phyloP scores from a whole-genome alignment of 2,797 vertebrate species.

The Enteromius afrohamiltoni region DNA sequence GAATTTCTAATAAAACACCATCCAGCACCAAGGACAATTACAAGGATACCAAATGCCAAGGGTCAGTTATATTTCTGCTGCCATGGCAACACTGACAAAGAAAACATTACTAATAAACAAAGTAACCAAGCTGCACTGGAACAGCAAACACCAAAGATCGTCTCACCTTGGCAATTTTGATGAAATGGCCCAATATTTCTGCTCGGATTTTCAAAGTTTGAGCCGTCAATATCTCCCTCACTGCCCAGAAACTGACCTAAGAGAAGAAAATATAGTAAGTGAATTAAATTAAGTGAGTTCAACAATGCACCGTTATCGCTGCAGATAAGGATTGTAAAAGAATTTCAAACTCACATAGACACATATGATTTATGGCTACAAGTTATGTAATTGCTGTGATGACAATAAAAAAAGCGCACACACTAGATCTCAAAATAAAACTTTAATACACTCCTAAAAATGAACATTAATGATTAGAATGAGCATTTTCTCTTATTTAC shows the following conservation, averaged over 20 bases:
- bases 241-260: slow-evolving; percentile 98
- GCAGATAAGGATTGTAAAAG: neutral
- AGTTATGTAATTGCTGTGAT: neutral
- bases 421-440: neutral
- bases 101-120: neutral
- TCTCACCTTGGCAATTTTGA: slow-evolving; percentile 98
- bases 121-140: neutral
- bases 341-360: neutral
- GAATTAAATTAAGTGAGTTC: neutral
- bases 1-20: slow-evolving; percentile 10
- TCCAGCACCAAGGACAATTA: neutral
- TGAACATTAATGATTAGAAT: neutral
- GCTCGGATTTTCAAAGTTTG: slow-evolving; percentile 96
- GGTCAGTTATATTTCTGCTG: slow-evolving; percentile 2
- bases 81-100: slow-evolving; percentile 16
- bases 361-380: neutral
- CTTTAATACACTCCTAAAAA: neutral
- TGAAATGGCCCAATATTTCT: slow-evolving; percentile 94
- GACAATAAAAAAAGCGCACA: neutral
- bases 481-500: neutral
- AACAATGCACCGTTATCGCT: neutral
- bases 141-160: neutral
- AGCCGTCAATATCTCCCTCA: slow-evolving; percentile 94
- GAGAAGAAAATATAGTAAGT: slow-evolving; percentile 53
- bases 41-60: neutral